These are phyloP conservation scores for Henricia sp. DNA, from an alignment of 53 echinoderm and acorn worm species.

Conservation along the genomic window DNA sequence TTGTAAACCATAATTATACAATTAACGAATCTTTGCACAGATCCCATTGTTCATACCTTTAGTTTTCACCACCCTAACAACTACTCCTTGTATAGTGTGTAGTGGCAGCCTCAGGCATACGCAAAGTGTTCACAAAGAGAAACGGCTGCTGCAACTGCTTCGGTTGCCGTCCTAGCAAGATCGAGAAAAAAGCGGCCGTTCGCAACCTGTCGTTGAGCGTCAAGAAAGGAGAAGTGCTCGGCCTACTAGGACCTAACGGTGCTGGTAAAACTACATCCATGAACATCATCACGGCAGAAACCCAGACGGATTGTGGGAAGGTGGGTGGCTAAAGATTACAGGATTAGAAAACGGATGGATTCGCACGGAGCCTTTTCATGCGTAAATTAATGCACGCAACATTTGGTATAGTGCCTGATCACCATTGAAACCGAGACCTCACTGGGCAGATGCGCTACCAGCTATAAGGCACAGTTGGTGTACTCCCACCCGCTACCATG, in stretches of 20 bases:
- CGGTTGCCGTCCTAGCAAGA: not conserved
- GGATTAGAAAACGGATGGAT: not conserved
- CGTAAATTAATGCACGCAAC: too few relatives aligned
- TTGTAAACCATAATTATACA: too few relatives aligned
- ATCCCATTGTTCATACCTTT: not conserved
- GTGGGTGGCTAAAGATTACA: slow-evolving; percentile 24
- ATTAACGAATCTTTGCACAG: too few relatives aligned
- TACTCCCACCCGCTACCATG: too few relatives aligned
- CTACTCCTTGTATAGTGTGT: slow-evolving; percentile 49
- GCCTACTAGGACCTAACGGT: slow-evolving; percentile 84
- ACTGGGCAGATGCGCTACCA: too few relatives aligned
- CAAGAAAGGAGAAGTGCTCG: slow-evolving; percentile 79
- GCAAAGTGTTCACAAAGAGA: slow-evolving; percentile 64
- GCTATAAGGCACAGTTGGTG: too few relatives aligned
- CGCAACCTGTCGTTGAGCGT: slow-evolving; percentile 78
- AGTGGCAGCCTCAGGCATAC: slow-evolving; percentile 64
- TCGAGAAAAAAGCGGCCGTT: slow-evolving; percentile 67
- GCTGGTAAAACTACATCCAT: slow-evolving; percentile 88
- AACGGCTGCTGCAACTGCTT: slow-evolving; percentile 7
- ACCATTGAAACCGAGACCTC: too few relatives aligned
- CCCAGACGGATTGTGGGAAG: slow-evolving; percentile 70
- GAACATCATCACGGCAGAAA: slow-evolving; percentile 81
- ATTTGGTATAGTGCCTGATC: too few relatives aligned
- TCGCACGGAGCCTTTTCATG: not conserved
- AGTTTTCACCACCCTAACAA: not conserved